Conservation (phyloP, 1,140 invertebrate genomes). For the Hyles vespertilio region DNA sequence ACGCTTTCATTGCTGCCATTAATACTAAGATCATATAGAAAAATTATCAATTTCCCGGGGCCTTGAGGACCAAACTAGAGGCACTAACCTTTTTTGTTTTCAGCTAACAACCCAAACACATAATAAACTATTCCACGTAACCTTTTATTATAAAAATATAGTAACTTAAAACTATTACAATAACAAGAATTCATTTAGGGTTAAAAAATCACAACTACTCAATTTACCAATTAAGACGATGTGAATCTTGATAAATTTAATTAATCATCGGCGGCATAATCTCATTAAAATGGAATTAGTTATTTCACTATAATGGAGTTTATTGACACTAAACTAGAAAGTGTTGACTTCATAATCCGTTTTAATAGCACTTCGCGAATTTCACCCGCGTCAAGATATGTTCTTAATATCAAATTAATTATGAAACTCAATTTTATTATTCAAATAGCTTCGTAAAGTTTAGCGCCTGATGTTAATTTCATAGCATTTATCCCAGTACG, state of each 20-base stretch:
- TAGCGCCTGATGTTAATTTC: too few relatives aligned
- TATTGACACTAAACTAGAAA: constrained; percentile 19
- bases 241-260: constrained; percentile 7
- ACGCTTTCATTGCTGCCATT: too few relatives aligned
- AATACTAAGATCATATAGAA: too few relatives aligned
- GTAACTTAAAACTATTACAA: neutral
- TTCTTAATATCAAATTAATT: neutral
- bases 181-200: neutral
- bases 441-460: too few relatives aligned
- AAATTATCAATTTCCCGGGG: too few relatives aligned
- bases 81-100: too few relatives aligned
- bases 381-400: neutral
- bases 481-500: too few relatives aligned
- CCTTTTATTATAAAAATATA: neutral
- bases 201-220: too few relatives aligned
- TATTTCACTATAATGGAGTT: constrained; percentile 18
- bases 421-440: neutral
- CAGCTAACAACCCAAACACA: neutral
- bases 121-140: neutral
- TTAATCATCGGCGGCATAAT: constrained; percentile 20
- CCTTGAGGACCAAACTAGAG: too few relatives aligned
- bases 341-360: constrained; percentile 13
- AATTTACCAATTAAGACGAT: too few relatives aligned
- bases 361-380: constrained; percentile 10
- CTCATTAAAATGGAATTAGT: constrained; percentile 16